Evolutionary conservation across 2,113 vertebrate genomes (phyloP).

Genomic region (Rhynchomys soricoides): DNA sequence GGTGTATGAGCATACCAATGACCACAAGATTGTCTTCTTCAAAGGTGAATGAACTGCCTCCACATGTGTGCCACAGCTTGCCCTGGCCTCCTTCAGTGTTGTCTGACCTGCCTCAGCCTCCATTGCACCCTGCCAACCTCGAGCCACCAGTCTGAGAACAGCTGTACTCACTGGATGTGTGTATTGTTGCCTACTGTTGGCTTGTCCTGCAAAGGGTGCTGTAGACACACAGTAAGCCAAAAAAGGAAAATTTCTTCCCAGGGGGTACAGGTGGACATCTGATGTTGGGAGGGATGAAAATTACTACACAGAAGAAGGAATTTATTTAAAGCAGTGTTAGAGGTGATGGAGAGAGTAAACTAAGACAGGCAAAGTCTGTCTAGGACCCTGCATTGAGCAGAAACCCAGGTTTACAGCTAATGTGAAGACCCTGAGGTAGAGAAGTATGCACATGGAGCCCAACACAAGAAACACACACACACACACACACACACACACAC

Average conservation of each 20-base stretch:
- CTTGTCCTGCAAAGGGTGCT: neutral
- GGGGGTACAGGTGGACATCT: neutral
- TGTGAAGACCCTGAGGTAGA: neutral
- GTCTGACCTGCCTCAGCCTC: neutral
- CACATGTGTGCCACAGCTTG: neutral
- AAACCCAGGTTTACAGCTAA: neutral
- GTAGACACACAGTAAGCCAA: neutral
- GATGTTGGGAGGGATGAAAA: neutral
- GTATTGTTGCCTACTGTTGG: neutral
- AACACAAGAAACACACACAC: neutral
- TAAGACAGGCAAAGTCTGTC: neutral
- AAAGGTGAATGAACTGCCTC: slow-evolving; percentile 89
- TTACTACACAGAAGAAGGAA: too few relatives aligned
- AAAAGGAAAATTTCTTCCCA: too few relatives aligned
- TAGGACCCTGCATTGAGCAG: neutral
- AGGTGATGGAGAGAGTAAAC: too few relatives aligned
- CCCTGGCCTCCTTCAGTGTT: neutral
- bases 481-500: neutral
- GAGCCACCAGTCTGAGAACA: neutral
- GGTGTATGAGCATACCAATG: slow-evolving; percentile 93
- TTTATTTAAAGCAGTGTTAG: neutral
- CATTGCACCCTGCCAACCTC: neutral
- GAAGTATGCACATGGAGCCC: neutral
- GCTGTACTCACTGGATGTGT: fast-evolving
- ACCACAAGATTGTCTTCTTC: slow-evolving; percentile 98